These are phyloP conservation scores for Biston stratarius DNA, from an alignment of 2,888 invertebrate species.

Conservation along the genomic window DNA sequence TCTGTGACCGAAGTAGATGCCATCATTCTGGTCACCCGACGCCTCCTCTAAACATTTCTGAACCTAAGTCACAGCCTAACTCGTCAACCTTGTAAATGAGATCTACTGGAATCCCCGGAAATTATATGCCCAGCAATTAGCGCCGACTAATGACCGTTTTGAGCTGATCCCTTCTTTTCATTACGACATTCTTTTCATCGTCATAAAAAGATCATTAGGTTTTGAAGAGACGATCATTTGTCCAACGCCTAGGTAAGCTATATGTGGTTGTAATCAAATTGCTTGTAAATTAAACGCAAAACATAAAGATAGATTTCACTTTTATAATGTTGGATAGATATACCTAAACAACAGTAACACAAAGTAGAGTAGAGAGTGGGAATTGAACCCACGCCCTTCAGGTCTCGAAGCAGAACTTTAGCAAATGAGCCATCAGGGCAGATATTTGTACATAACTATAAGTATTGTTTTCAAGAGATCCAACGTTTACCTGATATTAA, in stretches of 20 bases:
- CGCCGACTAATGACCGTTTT: slow-evolving; percentile 63
- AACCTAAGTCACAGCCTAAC: background rate
- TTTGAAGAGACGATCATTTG: slow-evolving; percentile 27
- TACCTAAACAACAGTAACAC: too few relatives aligned
- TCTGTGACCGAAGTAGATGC: too few relatives aligned
- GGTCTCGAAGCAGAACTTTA: too few relatives aligned
- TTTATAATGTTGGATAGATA: too few relatives aligned
- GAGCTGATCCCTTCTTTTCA: slow-evolving; percentile 66
- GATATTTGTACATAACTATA: too few relatives aligned
- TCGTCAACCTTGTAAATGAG: slow-evolving; percentile 50
- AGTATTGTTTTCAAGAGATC: too few relatives aligned
- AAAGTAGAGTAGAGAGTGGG: too few relatives aligned
- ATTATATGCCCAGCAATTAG: slow-evolving; percentile 67
- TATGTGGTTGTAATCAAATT: background rate
- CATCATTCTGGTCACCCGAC: too few relatives aligned
- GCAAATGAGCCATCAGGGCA: too few relatives aligned
- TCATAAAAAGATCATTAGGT: slow-evolving; percentile 36
- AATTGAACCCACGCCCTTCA: too few relatives aligned
- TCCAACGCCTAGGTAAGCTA: background rate
- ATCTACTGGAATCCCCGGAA: slow-evolving; percentile 46
- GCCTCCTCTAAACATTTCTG: background rate
- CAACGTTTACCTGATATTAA: too few relatives aligned
- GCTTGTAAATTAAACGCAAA: background rate
- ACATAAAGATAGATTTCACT: too few relatives aligned
- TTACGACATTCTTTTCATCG: slow-evolving; percentile 49